Evolutionary conservation across 2,797 vertebrate genomes (phyloP).

Genomic region (Tokudaia muenninki): DNA sequence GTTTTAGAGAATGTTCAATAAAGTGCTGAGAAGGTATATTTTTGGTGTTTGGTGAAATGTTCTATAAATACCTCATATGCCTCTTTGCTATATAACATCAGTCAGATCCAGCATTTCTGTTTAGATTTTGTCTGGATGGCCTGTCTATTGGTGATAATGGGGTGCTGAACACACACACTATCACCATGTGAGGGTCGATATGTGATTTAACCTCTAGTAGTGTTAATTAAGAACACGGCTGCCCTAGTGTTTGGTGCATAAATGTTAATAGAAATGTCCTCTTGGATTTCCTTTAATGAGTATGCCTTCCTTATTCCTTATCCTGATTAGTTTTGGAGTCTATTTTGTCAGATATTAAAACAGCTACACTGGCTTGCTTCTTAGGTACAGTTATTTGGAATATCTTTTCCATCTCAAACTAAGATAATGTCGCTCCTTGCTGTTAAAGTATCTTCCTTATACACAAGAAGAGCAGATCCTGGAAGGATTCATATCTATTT

Average conservation of each 20-base stretch:
- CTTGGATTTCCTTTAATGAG: not conserved
- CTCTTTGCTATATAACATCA: not conserved
- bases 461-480: not conserved
- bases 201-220: not conserved
- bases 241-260: not conserved
- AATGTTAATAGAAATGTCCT: not conserved
- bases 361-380: not conserved
- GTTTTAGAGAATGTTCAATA: not conserved
- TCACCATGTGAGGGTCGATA: not conserved
- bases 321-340: not conserved
- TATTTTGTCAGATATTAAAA: not conserved
- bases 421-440: not conserved
- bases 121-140: not conserved
- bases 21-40: not conserved
- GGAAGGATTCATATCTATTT: not conserved
- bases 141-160: not conserved
- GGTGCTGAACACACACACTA: not conserved
- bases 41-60: not conserved
- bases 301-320: not conserved
- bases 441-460: not conserved
- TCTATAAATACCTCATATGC: not conserved
- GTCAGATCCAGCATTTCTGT: not conserved
- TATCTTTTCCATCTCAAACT: not conserved
- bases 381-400: not conserved
- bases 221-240: not conserved